Evolutionary conservation across 2,113 vertebrate species (phyloP).

Genomic region (Aphelocoma coerulescens): DNA sequence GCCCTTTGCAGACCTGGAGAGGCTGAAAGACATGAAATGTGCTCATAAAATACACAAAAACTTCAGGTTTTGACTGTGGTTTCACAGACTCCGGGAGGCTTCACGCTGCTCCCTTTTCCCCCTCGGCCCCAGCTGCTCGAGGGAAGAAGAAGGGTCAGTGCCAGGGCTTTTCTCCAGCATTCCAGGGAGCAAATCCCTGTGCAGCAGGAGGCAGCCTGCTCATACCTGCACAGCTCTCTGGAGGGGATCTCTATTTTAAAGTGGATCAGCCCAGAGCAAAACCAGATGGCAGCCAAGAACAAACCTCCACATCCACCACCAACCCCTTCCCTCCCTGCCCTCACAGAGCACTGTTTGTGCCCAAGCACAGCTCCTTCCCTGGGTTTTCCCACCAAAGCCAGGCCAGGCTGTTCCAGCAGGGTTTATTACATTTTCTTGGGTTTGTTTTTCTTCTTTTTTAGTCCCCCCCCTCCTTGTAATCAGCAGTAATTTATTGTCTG

Average conservation of each 20-base stretch:
- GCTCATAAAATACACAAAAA: neutral
- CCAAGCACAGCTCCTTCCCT: neutral
- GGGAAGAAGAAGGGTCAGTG: neutral
- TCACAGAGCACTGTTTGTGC: neutral
- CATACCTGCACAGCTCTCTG: neutral
- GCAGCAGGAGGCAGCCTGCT: neutral
- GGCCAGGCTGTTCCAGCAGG: neutral
- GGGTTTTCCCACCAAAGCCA: neutral
- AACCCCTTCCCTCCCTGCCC: neutral
- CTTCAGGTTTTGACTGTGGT: neutral
- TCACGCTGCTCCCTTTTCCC: neutral
- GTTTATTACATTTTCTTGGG: neutral
- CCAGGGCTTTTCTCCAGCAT: neutral
- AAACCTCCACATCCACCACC: neutral
- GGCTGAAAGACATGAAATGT: neutral
- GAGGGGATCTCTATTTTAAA: neutral
- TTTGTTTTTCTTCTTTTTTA: neutral
- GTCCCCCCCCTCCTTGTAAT: neutral
- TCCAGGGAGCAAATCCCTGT: neutral
- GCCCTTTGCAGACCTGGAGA: neutral
- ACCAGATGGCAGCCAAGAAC: neutral
- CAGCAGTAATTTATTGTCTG: constrained; percentile 45
- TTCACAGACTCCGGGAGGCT: neutral
- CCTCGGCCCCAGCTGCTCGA: neutral
- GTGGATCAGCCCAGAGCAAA: neutral